phyloP scores from a whole-genome alignment of 2,888 invertebrate genomes.

The Eurytoma californica region DNA sequence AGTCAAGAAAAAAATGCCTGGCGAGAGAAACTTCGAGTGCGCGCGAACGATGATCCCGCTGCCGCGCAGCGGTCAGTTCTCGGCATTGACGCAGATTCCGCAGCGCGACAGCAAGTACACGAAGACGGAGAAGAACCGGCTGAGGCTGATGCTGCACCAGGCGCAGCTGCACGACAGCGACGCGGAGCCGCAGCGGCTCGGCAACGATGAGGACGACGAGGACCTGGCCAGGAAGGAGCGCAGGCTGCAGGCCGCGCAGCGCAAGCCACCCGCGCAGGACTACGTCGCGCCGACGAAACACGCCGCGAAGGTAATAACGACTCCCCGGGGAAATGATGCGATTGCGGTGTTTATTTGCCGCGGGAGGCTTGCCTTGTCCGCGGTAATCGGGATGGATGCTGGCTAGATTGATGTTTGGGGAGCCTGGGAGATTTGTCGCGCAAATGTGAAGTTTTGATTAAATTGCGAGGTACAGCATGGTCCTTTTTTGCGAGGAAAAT shows the following conservation, averaged over 20 bases:
- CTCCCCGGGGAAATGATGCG: background rate
- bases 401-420: too few relatives aligned
- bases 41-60: slow-evolving; percentile 64
- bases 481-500: too few relatives aligned
- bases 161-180: slow-evolving; percentile 23
- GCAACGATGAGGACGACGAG: slow-evolving; percentile 50
- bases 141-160: slow-evolving; percentile 66
- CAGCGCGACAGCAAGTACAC: slow-evolving; percentile 62
- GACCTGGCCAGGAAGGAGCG: slow-evolving; percentile 46
- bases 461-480: too few relatives aligned
- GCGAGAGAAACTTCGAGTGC: slow-evolving; percentile 41
- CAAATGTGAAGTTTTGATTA: too few relatives aligned
- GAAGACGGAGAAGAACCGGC: slow-evolving; percentile 71
- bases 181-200: slow-evolving; percentile 54
- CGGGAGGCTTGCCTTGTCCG: background rate
- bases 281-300: too few relatives aligned
- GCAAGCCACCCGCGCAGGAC: background rate
- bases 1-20: slow-evolving; percentile 36
- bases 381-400: too few relatives aligned
- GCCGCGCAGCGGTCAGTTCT: slow-evolving; percentile 60
- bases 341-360: slow-evolving; percentile 47
- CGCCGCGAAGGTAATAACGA: slow-evolving; percentile 20
- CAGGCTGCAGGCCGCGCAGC: slow-evolving; percentile 28
- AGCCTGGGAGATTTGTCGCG: too few relatives aligned
- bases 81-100: background rate